Evolutionary conservation across 2,888 invertebrate genomes (phyloP).

Genomic region (Hydroisotoma schaefferi): DNA sequence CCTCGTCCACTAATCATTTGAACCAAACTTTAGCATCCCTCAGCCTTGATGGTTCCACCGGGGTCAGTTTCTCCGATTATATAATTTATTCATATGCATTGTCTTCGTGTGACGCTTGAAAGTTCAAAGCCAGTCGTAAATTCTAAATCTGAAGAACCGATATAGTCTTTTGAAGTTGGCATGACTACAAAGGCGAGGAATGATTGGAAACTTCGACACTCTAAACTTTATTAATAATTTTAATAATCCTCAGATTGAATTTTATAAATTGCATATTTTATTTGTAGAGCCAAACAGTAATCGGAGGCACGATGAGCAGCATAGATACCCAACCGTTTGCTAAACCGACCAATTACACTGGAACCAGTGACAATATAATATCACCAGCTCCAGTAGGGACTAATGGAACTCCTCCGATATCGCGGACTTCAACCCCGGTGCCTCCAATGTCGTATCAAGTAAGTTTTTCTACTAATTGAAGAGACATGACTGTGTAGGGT

Average conservation of each 20-base stretch:
- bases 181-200: too few species aligned
- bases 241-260: too few species aligned
- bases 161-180: too few species aligned
- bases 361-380: constrained; percentile 4
- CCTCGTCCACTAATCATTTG: constrained; percentile 7
- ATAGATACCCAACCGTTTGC: constrained; percentile 4
- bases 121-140: not conserved
- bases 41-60: constrained; percentile 9
- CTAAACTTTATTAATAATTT: too few species aligned
- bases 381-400: constrained; percentile 9
- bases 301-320: constrained; percentile 1
- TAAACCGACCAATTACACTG: constrained; percentile 4
- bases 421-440: constrained; percentile 22
- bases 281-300: not conserved
- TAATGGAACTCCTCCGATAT: constrained; percentile 15
- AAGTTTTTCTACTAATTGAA: not conserved
- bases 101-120: too few species aligned
- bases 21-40: constrained; percentile 12
- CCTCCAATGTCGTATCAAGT: constrained; percentile 26
- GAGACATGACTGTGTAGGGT: not conserved
- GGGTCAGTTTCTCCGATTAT: constrained; percentile 8
- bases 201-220: too few species aligned
- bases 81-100: too few species aligned
- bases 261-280: not conserved
- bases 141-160: not conserved